Evolutionary conservation across 2,797 vertebrate genomes (phyloP).

Genomic region (Rhabdomys pumilio): DNA sequence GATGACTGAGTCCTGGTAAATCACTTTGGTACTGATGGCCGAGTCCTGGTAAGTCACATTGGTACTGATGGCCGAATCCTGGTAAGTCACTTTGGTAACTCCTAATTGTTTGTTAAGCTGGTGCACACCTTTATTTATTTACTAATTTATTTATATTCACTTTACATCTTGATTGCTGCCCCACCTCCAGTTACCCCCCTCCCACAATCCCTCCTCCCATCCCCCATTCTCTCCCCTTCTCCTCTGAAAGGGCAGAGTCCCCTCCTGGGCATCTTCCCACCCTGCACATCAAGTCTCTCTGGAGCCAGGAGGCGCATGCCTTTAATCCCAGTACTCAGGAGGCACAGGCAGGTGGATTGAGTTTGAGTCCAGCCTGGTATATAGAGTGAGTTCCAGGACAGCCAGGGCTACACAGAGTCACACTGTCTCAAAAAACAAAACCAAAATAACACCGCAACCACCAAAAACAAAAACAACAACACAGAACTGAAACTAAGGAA

Average conservation of each 20-base stretch:
- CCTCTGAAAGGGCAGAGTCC: not conserved
- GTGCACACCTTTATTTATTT: not conserved
- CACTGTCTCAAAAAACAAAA: not conserved
- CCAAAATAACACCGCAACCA: too few relatives aligned
- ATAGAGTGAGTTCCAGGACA: not conserved
- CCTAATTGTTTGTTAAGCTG: not conserved
- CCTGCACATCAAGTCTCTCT: not conserved
- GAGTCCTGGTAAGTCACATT: not conserved
- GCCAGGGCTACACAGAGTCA: not conserved
- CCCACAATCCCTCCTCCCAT: not conserved
- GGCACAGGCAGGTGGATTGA: not conserved
- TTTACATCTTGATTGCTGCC: not conserved
- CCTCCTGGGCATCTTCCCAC: not conserved
- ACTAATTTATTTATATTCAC: too few relatives aligned
- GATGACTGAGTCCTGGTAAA: not conserved
- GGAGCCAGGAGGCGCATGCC: not conserved
- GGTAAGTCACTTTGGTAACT: not conserved
- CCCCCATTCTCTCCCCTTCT: not conserved
- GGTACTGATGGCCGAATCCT: not conserved
- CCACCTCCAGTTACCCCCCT: not conserved
- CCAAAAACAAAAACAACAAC: not conserved
- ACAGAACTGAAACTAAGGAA: slow-evolving; percentile 14
- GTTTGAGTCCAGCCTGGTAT: not conserved
- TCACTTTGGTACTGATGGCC: not conserved
- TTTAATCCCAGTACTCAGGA: not conserved